A percentile compares a stretch with the other conserved stretches of the same genome.
phyloP scores from a whole-genome alignment of 2,888 invertebrate species.

The Amphipoea oculea region DNA sequence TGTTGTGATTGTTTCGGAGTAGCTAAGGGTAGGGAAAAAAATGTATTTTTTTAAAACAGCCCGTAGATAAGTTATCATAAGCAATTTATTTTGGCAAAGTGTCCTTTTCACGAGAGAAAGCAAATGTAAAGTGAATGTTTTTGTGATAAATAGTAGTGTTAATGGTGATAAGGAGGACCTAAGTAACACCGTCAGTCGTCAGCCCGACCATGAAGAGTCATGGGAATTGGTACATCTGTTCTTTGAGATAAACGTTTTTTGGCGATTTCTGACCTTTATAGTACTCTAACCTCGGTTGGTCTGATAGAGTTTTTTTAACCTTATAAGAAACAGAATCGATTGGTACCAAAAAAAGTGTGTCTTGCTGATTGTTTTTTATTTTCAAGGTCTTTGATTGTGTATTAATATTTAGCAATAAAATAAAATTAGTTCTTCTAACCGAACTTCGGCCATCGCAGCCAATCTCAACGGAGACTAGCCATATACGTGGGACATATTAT shows the following conservation, averaged over 20 bases:
- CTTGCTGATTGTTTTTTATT: neutral
- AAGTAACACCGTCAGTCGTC: neutral
- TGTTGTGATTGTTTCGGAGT: neutral
- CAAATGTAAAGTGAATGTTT: neutral
- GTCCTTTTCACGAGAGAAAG: neutral
- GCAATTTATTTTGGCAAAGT: neutral
- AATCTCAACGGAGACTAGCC: too few species aligned
- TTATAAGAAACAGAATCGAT: neutral
- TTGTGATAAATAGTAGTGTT: neutral
- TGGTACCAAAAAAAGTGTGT: neutral
- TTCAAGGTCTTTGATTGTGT: neutral
- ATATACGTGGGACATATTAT: too few species aligned
- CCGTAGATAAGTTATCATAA: neutral
- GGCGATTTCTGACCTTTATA: neutral
- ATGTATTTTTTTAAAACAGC: neutral
- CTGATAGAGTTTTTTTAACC: neutral
- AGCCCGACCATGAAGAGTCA: neutral
- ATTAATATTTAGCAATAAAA: neutral
- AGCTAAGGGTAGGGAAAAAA: neutral
- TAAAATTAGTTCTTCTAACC: rapidly evolving
- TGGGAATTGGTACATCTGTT: neutral
- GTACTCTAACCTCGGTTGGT: neutral
- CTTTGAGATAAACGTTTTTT: neutral
- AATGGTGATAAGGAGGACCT: neutral
- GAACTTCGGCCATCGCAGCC: too few species aligned